Percentiles rank a stretch among this genome's conserved stretches.
phyloP scores from a whole-genome alignment of 2,113 vertebrate genomes.

The Carlito syrichta region DNA sequence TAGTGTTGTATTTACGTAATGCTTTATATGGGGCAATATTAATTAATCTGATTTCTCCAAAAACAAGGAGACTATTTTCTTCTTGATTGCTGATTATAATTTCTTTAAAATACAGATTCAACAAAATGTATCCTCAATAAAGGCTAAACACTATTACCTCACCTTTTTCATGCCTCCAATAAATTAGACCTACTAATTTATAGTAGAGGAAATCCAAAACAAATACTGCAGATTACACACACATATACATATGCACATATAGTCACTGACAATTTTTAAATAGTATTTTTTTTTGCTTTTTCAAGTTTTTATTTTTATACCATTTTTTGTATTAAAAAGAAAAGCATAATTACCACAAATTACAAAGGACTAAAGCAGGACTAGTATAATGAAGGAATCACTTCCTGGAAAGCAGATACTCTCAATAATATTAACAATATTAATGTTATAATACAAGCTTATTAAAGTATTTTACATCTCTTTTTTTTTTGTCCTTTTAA shows the following conservation, averaged over 20 bases:
- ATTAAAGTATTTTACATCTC: slow-evolving; percentile 99
- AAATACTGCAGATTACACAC: neutral
- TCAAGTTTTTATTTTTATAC: neutral
- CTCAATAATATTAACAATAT: slow-evolving; percentile 99
- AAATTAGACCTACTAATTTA: neutral
- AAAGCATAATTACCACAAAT: neutral
- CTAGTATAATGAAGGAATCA: slow-evolving; percentile 97
- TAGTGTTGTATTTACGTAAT: neutral
- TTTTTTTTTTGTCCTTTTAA: slow-evolving; percentile 70
- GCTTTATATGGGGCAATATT: too few species aligned
- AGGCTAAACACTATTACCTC: neutral
- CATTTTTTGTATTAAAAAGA: neutral
- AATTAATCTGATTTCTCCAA: neutral
- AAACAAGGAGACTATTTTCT: neutral
- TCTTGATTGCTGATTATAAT: neutral
- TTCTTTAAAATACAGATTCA: neutral
- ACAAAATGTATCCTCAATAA: neutral
- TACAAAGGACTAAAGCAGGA: slow-evolving; percentile 76
- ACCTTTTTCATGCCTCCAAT: neutral
- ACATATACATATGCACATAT: neutral
- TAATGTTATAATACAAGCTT: slow-evolving; percentile 99
- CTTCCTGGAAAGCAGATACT: slow-evolving; percentile 98
- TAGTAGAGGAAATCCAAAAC: neutral
- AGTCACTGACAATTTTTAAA: too few species aligned
- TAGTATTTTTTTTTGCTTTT: neutral